Conservation (phyloP, 2,888 invertebrate species). For the Microchrysa polita region DNA sequence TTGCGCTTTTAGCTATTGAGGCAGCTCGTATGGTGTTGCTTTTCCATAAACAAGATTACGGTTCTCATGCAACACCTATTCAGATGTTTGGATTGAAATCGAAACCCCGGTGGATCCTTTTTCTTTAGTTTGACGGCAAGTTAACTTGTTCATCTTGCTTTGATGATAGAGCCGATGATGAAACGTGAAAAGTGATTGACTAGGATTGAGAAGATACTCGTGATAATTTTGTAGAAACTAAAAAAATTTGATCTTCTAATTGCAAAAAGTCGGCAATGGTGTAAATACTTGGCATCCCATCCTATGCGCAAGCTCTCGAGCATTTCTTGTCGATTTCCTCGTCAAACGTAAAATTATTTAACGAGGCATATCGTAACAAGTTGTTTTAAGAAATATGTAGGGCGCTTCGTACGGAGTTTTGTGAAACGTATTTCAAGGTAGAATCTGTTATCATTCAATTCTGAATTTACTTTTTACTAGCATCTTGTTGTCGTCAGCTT, state of each 20-base stretch:
- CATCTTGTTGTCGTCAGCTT: conserved; percentile 63
- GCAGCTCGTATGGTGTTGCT: conserved; percentile 72
- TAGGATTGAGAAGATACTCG: conserved; percentile 66
- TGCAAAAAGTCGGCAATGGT: conserved; percentile 76
- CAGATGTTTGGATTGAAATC: conserved; percentile 66
- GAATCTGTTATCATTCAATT: conserved; percentile 66
- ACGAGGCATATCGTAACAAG: conserved; percentile 71
- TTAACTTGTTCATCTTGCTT: too few relatives aligned
- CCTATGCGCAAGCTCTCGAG: conserved; percentile 70
- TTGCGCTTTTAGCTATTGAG: conserved; percentile 69
- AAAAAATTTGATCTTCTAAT: conserved; percentile 73
- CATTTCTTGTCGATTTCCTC: conserved; percentile 74
- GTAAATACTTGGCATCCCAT: conserved; percentile 78
- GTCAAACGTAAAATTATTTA: conserved; percentile 73
- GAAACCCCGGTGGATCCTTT: conserved; percentile 69
- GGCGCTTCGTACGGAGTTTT: conserved; percentile 77
- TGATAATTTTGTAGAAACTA: conserved; percentile 69
- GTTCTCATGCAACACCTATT: conserved; percentile 71
- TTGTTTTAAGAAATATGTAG: conserved; percentile 74
- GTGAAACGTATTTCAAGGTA: conserved; percentile 81
- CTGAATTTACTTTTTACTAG: conserved; percentile 54
- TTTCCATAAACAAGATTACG: conserved; percentile 71
- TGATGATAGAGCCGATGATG: too few relatives aligned
- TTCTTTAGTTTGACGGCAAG: conserved; percentile 72
- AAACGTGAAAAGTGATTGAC: conserved; percentile 69